Evolutionary conservation across 2,113 vertebrate species (phyloP).

Genomic region (Scolopax mira): DNA sequence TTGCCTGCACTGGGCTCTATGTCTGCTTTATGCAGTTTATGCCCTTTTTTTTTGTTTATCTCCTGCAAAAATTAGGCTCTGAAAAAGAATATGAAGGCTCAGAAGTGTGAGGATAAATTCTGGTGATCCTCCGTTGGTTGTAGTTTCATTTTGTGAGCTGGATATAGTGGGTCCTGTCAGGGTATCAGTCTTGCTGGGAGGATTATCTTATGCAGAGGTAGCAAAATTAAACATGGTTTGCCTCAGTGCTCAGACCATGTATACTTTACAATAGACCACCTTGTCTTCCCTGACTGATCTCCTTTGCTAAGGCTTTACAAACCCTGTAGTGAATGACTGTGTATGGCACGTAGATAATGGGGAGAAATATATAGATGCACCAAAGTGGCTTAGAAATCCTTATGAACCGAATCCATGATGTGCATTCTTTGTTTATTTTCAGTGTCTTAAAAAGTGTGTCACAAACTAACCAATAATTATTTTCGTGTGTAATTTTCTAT

Average conservation of each 20-base stretch:
- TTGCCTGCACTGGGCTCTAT: neutral
- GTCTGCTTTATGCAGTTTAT: neutral
- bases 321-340: neutral
- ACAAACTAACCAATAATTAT: neutral
- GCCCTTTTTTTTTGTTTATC: rapidly evolving
- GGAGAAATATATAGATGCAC: neutral
- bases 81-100: neutral
- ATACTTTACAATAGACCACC: neutral
- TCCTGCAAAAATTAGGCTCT: neutral
- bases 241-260: neutral
- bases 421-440: neutral
- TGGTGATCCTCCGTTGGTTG: rapidly evolving
- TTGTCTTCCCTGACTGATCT: neutral
- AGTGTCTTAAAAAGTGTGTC: neutral
- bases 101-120: neutral
- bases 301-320: neutral
- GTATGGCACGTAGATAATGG: no score
- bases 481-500: neutral
- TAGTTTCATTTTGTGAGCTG: neutral
- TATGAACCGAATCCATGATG: neutral
- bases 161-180: neutral
- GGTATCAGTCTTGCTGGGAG: neutral
- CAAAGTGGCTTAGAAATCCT: neutral
- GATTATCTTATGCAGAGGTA: neutral
- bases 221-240: neutral